A percentile compares a stretch with the other conserved stretches of the same genome.
phyloP scores from a whole-genome alignment of 2,888 invertebrate genomes.

The Trichopoda pennipes region DNA sequence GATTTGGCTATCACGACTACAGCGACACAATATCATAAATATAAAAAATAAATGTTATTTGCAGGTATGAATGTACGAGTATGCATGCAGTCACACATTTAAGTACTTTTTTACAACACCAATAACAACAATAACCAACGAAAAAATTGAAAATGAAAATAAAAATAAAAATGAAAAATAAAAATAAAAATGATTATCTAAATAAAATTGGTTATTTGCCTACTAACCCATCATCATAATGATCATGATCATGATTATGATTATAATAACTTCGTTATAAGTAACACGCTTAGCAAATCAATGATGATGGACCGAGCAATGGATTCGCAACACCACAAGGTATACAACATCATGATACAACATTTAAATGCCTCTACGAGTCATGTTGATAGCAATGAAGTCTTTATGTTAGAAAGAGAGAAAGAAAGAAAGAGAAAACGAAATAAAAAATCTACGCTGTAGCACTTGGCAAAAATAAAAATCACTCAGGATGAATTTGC shows the following conservation, averaged over 20 bases:
- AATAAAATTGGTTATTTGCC: constrained; percentile 36
- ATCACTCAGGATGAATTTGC: constrained; percentile 1
- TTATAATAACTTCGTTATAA: not conserved
- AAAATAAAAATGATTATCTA: constrained; percentile 43
- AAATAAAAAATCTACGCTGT: constrained; percentile 48
- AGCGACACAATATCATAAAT: constrained; percentile 3
- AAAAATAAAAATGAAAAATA: constrained; percentile 21
- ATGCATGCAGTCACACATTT: not conserved
- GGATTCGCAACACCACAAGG: constrained; percentile 7
- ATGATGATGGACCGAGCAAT: constrained; percentile 11
- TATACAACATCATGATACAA: constrained; percentile 36
- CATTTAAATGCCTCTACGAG: constrained; percentile 11
- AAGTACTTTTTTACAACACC: not conserved
- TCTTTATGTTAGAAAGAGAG: constrained; percentile 24
- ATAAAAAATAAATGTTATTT: too few species aligned
- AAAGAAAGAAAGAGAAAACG: too few species aligned
- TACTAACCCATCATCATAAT: constrained; percentile 40
- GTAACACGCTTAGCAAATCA: constrained; percentile 21
- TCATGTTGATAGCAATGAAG: constrained; percentile 4
- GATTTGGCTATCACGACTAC: constrained; percentile 64
- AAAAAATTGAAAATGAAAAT: constrained; percentile 22
- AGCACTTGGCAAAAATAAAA: constrained; percentile 9
- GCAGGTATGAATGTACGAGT: too few species aligned
- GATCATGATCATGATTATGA: constrained; percentile 14
- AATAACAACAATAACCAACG: constrained; percentile 16